A percentile compares a stretch with the other conserved stretches of the same genome.
Conservation (phyloP, 2,888 invertebrate genomes). For the Heliconius hortense region DNA sequence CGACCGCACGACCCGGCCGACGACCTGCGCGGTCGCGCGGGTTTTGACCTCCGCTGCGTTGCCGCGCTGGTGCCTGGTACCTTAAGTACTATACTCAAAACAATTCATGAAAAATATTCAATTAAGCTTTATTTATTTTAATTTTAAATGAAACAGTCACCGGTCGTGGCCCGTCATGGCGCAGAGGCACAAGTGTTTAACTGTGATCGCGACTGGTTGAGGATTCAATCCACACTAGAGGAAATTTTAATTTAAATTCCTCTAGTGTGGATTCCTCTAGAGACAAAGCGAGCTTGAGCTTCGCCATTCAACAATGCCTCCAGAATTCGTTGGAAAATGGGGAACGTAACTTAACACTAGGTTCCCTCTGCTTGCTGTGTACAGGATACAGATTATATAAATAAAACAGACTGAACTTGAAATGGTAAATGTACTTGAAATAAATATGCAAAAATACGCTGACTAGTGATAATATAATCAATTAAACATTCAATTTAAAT, state of each 20-base stretch:
- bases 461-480: background rate
- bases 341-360: no score
- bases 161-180: no score
- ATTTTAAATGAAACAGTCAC: background rate
- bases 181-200: no score
- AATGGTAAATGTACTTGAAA: background rate
- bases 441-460: background rate
- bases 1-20: conserved; percentile 52
- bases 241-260: no score
- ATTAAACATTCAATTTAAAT: background rate
- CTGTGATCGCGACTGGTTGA: no score
- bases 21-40: conserved; percentile 63
- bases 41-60: conserved; percentile 62
- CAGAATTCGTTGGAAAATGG: no score
- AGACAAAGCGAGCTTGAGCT: no score
- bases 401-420: background rate
- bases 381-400: background rate
- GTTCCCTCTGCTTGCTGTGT: no score
- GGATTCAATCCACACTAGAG: no score
- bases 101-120: background rate
- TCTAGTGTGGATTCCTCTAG: no score
- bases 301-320: no score
- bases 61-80: conserved; percentile 9
- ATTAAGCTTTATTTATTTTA: background rate
- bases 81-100: background rate